Base-by-base conservation (phyloP, 2,888 invertebrate species). In the Cosmia pyralina region DNA sequence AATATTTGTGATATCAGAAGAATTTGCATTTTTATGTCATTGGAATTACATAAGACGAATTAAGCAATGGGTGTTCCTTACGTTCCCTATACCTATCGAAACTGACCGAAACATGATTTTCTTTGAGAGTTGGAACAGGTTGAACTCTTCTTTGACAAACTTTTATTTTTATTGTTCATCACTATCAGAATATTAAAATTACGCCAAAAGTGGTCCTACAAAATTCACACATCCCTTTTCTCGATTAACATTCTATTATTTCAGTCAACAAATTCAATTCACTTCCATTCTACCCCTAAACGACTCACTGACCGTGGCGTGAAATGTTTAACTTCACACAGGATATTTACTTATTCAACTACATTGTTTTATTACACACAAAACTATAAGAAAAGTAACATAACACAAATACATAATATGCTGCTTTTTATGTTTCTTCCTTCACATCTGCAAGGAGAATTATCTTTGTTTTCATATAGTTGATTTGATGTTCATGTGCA, bases 11-110 rank as follows among this genome's bases (percentile, higher is more conserved):
- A 73, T 81, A 82, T 52, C 55, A 72, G 19, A 59, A n/a, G 41
- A 57, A 74, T 66, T 22, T 53, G 48, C 52, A 44, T 65, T 68
- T 62, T 62, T 59, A 60, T 17, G 57, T 66, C 60, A 68, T 48
- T 52, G 8, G 4, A 69, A 78, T 86, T 86, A 84, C 63, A 65
- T 86, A 84, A 86, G 77, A 69, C 5, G 15, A 63, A 59, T 28
- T 53, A 38, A 10, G 41, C 15, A 34, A 46, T 72, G 11, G 4
- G 28, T 62, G 52, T 44, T 60, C 6, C 13, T 46, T 52, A 28
- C 28, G 3, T 28, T 28, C 28, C 38, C 4, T 38, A 4, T 4
- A 34, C 4, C 4, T 34, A 38, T 38, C 38, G 38, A 38, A 38
- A 38, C 38, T n/a, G 19, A 71, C 10, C 7, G n/a, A 64, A 55